phyloP scores from a whole-genome alignment of 2,888 invertebrate genomes.

The Gastracanthus pulcherrimus region DNA sequence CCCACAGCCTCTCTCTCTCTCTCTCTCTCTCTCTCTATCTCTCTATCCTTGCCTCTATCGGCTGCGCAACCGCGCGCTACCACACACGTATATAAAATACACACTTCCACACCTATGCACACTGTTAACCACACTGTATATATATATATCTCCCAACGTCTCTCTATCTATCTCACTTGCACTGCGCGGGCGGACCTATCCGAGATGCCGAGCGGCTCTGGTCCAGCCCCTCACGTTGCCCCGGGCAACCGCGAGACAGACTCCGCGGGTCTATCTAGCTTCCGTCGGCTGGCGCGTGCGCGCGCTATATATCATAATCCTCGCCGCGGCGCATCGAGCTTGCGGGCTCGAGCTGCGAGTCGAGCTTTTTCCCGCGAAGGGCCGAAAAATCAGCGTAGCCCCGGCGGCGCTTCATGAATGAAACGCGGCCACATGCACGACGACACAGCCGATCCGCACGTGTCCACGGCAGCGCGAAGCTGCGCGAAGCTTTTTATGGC shows the following conservation, averaged over 20 bases:
- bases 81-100: neutral
- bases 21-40: constrained; percentile 38
- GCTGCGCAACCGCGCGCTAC: neutral
- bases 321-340: too few species aligned
- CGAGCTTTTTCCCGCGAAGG: neutral
- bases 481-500: too few species aligned
- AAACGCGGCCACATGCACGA: constrained; percentile 7
- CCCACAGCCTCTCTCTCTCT: constrained; percentile 60
- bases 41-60: constrained; percentile 30
- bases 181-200: constrained; percentile 7
- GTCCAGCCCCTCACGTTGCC: constrained; percentile 75
- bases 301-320: too few species aligned
- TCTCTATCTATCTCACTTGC: constrained; percentile 56
- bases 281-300: too few species aligned
- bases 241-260: constrained; percentile 72
- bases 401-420: constrained; percentile 69
- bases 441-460: neutral
- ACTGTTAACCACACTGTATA: neutral
- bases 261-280: too few species aligned
- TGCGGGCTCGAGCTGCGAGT: neutral
- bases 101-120: neutral
- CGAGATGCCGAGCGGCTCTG: constrained; percentile 59
- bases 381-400: neutral
- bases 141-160: constrained; percentile 46
- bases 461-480: too few species aligned